Conservation (phyloP, 2,888 invertebrate genomes). For the Eristalis arbustorum region DNA sequence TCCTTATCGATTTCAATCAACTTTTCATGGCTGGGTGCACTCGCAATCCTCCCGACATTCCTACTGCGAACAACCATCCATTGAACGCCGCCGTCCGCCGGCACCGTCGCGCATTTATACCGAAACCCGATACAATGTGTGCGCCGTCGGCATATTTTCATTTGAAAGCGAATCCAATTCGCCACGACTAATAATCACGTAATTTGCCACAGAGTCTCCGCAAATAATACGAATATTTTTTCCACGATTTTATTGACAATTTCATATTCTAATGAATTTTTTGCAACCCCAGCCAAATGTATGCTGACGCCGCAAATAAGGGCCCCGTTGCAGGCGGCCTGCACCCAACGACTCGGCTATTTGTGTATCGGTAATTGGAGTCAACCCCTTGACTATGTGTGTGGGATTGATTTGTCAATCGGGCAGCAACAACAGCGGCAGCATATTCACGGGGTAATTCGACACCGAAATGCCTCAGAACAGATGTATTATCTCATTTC, state of each 20-base stretch:
- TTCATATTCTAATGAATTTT: background rate
- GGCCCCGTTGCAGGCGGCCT: background rate
- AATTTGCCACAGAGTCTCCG: background rate
- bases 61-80: constrained; percentile 8
- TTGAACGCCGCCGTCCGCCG: background rate
- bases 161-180: constrained; percentile 6
- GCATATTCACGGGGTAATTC: constrained; percentile 10
- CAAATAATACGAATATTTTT: background rate
- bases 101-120: background rate
- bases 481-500: constrained; percentile 60
- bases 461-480: constrained; percentile 26
- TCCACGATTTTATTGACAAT: background rate
- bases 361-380: constrained; percentile 31
- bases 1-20: constrained; percentile 16
- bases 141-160: constrained; percentile 18
- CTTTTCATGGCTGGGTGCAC: constrained; percentile 40
- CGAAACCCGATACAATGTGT: constrained; percentile 21
- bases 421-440: background rate
- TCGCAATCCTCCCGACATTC: constrained; percentile 32
- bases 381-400: constrained; percentile 2
- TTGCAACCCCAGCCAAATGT: background rate
- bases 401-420: constrained; percentile 27
- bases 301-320: constrained; percentile 18
- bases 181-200: background rate
- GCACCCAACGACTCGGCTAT: constrained; percentile 10